Conservation (phyloP, 2,113 vertebrate species). For the Cyprinodon brontotheroides region DNA sequence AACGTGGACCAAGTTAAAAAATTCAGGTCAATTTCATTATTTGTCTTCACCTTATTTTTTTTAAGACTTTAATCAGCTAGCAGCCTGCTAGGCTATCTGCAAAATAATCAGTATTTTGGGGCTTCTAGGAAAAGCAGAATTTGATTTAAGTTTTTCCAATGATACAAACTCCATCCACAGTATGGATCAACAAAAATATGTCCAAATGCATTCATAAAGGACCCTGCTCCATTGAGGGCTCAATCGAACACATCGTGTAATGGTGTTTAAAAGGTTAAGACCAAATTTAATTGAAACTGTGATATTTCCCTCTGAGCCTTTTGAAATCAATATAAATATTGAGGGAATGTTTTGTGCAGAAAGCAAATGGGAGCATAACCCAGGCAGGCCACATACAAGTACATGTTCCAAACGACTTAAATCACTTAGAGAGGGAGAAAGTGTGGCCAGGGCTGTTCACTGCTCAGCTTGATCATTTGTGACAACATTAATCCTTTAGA, state of each 20-base stretch:
- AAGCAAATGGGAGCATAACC: neutral
- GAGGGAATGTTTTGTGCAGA: neutral
- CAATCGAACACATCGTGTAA: neutral
- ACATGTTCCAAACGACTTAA: slow-evolving; percentile 17
- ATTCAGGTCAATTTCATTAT: no score
- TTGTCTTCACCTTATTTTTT: neutral
- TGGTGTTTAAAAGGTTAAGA: neutral
- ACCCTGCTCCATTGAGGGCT: neutral
- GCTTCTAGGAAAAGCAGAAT: neutral
- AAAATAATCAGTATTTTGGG: neutral
- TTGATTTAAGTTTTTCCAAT: neutral
- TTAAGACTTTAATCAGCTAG: neutral
- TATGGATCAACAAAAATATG: neutral
- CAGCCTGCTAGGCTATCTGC: neutral
- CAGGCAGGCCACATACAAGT: slow-evolving; percentile 6
- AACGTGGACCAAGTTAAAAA: no score
- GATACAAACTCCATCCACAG: neutral
- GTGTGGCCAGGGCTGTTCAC: slow-evolving; percentile 9
- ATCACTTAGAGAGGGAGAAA: slow-evolving; percentile 13
- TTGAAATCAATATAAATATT: neutral
- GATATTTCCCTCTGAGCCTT: neutral
- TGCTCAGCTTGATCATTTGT: slow-evolving; percentile 11
- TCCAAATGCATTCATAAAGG: neutral
- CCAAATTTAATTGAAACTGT: slow-evolving; percentile 4
- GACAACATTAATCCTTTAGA: slow-evolving; percentile 12